Conservation (phyloP, 2,888 invertebrate genomes). For the Gymnocheta viridis region DNA sequence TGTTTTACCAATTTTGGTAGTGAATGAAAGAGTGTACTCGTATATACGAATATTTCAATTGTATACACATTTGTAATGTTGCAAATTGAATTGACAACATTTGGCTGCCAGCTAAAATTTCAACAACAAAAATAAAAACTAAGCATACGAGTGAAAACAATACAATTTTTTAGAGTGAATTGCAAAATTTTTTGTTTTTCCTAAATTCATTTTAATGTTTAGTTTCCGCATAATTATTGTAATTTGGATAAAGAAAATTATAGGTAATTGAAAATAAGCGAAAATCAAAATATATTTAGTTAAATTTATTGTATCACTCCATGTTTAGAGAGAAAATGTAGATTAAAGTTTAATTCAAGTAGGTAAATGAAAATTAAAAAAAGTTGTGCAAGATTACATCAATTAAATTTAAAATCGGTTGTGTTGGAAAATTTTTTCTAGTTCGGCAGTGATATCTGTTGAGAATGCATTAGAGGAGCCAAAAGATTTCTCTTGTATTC, state of each 20-base stretch:
- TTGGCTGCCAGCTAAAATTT: slow-evolving; percentile 63
- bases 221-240: slow-evolving; percentile 70
- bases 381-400: neutral
- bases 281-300: slow-evolving; percentile 42
- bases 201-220: slow-evolving; percentile 60
- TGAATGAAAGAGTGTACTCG: slow-evolving; percentile 13
- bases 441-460: neutral
- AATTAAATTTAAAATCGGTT: neutral
- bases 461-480: neutral
- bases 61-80: slow-evolving; percentile 61
- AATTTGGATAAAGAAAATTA: slow-evolving; percentile 65
- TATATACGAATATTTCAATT: slow-evolving; percentile 46
- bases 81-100: slow-evolving; percentile 70
- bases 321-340: slow-evolving; percentile 47
- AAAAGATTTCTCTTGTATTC: neutral
- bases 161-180: slow-evolving; percentile 50
- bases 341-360: slow-evolving; percentile 18
- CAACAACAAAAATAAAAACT: slow-evolving; percentile 5
- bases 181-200: slow-evolving; percentile 40
- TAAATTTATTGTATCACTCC: slow-evolving; percentile 42
- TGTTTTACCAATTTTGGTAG: slow-evolving; percentile 26
- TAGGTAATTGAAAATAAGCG: slow-evolving; percentile 62
- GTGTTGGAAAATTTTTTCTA: neutral
- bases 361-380: slow-evolving; percentile 1
- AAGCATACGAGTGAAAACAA: slow-evolving; percentile 29